Conservation (phyloP, 2,888 invertebrate species). For the Cephus spinipes region DNA sequence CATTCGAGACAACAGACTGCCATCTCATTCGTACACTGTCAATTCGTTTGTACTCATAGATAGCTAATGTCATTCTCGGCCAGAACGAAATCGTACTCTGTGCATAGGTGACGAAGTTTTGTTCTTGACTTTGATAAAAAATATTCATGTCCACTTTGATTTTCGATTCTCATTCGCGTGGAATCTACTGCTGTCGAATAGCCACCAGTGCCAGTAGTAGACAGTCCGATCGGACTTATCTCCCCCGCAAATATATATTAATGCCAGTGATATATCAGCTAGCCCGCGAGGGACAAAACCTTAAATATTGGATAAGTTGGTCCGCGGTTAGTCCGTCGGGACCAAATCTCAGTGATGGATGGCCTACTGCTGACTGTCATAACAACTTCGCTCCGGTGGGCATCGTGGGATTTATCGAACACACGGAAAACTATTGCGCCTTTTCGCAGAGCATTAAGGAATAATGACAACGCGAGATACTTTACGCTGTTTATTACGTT, state of each 20-base stretch:
- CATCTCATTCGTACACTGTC: background rate
- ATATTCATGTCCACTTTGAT: background rate
- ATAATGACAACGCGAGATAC: background rate
- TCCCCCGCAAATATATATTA: slow-evolving; percentile 66
- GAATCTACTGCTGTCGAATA: background rate
- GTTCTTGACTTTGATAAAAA: background rate
- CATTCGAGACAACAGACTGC: slow-evolving; percentile 34
- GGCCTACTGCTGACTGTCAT: slow-evolving; percentile 64
- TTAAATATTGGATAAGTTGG: slow-evolving; percentile 67
- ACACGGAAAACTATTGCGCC: background rate
- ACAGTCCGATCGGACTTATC: slow-evolving; percentile 45
- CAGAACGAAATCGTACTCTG: background rate
- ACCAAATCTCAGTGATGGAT: slow-evolving; percentile 65
- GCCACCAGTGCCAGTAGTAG: background rate
- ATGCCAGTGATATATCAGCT: slow-evolving; percentile 65
- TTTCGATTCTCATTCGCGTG: background rate
- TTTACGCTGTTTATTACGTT: background rate
- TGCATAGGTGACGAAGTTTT: background rate
- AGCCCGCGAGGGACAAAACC: slow-evolving; percentile 65
- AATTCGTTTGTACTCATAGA: background rate
- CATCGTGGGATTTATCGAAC: slow-evolving; percentile 8
- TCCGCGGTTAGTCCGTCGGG: slow-evolving; percentile 58
- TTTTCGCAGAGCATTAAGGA: background rate
- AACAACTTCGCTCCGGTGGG: slow-evolving; percentile 53
- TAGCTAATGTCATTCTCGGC: background rate